Evolutionary conservation across 2,888 invertebrate genomes (phyloP).

Genomic region (Lasius platythorax): DNA sequence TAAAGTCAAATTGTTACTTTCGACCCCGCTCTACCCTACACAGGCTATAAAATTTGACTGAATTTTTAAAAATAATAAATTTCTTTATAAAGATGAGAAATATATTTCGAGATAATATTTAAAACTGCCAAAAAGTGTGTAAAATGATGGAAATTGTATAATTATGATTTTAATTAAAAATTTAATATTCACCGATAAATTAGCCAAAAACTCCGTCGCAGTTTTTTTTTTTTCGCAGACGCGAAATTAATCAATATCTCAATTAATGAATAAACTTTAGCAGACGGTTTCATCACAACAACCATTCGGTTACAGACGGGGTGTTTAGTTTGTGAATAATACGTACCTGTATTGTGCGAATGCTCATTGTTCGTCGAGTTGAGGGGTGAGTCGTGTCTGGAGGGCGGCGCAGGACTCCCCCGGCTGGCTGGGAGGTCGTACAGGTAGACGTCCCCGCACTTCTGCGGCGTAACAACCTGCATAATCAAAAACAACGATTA

Average conservation of each 20-base stretch:
- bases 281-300: slow-evolving; percentile 22
- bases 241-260: slow-evolving; percentile 23
- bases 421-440: slow-evolving; percentile 89
- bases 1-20: too few relatives aligned
- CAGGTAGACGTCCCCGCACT: slow-evolving; percentile 91
- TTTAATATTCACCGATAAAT: background rate
- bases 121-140: background rate
- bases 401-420: slow-evolving; percentile 82
- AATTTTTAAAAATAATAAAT: slow-evolving; percentile 2
- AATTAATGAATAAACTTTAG: slow-evolving; percentile 26
- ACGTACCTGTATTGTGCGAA: slow-evolving; percentile 80
- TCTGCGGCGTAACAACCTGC: slow-evolving; percentile 91
- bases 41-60: background rate
- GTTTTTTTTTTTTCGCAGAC: background rate
- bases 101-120: background rate
- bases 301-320: slow-evolving; percentile 1
- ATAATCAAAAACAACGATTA: slow-evolving; percentile 68
- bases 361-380: slow-evolving; percentile 83
- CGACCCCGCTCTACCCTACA: too few relatives aligned
- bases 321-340: slow-evolving; percentile 37
- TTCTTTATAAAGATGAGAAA: background rate
- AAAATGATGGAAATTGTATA: background rate
- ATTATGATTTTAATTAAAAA: background rate
- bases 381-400: slow-evolving; percentile 83
- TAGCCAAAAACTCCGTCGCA: background rate